A percentile compares a stretch with the other conserved stretches of the same genome.
phyloP scores from a whole-genome alignment of 2,113 vertebrate species.

The Poeciliopsis prolifica region DNA sequence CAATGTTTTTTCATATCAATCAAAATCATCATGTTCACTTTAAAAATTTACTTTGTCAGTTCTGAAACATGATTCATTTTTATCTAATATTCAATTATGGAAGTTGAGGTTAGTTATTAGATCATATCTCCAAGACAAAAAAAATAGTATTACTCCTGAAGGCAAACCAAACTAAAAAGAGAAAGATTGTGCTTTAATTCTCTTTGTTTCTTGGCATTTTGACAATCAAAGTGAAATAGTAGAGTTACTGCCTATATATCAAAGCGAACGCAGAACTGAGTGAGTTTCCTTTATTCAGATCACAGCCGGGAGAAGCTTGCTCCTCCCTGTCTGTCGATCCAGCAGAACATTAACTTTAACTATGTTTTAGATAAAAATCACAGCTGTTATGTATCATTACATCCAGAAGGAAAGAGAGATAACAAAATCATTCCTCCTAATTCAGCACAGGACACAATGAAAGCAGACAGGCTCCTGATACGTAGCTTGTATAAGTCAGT shows the following conservation, averaged over 20 bases:
- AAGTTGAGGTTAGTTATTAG: constrained; percentile 26
- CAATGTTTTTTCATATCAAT: constrained; percentile 63
- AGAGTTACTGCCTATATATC: constrained; percentile 24
- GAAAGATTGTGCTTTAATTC: constrained; percentile 38
- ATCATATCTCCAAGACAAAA: constrained; percentile 27
- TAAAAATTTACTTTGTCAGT: constrained; percentile 7
- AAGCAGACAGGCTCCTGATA: constrained; percentile 43
- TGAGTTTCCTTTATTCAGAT: constrained; percentile 39
- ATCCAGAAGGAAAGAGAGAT: constrained; percentile 30
- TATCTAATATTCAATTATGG: constrained; percentile 22
- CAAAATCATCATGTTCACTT: constrained; percentile 44
- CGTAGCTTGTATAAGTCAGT: constrained; percentile 41
- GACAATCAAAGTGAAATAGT: constrained; percentile 15
- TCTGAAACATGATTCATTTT: constrained; percentile 25
- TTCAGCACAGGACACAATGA: constrained; percentile 62
- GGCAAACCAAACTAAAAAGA: constrained; percentile 27
- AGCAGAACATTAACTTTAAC: constrained; percentile 45
- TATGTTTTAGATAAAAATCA: constrained; percentile 48
- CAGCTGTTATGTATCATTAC: constrained; percentile 51
- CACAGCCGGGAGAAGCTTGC: constrained; percentile 17
- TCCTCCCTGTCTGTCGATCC: neutral
- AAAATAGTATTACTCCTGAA: constrained; percentile 24
- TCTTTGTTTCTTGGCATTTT: constrained; percentile 43
- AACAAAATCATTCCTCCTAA: constrained; percentile 26
- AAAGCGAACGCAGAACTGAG: constrained; percentile 27